These are phyloP conservation scores for Eurytoma adleriae DNA, from an alignment of 2,888 invertebrate species.

Conservation along the genomic window DNA sequence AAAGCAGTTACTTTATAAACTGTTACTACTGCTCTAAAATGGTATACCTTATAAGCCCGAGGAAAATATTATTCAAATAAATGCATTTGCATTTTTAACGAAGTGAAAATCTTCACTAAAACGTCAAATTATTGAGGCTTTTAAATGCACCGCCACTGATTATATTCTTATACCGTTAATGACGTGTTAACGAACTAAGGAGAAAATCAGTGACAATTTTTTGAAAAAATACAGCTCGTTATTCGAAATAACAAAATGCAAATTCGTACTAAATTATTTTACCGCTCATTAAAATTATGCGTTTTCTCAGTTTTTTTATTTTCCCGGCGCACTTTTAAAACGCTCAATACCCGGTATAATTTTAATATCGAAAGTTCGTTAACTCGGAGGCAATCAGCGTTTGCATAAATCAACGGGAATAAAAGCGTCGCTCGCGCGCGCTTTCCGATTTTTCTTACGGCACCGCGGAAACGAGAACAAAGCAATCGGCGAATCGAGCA, in stretches of 20 bases:
- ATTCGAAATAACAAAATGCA: constrained; percentile 28
- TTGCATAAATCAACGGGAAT: background rate
- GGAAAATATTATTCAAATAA: constrained; percentile 24
- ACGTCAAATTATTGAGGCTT: background rate
- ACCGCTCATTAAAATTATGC: background rate
- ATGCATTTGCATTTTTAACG: constrained; percentile 39
- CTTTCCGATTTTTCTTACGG: background rate
- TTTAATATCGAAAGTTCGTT: background rate
- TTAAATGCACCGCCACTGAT: background rate
- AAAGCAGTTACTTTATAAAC: constrained; percentile 25
- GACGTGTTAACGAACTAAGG: constrained; percentile 41
- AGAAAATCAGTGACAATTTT: constrained; percentile 11
- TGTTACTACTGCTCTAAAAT: background rate
- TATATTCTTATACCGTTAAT: constrained; percentile 30
- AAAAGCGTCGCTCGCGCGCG: background rate
- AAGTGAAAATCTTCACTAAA: constrained; percentile 49
- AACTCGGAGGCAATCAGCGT: background rate
- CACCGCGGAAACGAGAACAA: background rate
- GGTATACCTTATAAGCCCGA: constrained; percentile 9
- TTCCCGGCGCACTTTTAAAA: background rate
- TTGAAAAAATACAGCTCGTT: background rate
- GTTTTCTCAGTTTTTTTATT: background rate
- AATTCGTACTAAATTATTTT: constrained; percentile 20
- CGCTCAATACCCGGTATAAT: background rate
- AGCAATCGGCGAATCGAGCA: constrained; percentile 16